phyloP scores from a whole-genome alignment of 1,140 invertebrate genomes.

The Megathymus violae region DNA sequence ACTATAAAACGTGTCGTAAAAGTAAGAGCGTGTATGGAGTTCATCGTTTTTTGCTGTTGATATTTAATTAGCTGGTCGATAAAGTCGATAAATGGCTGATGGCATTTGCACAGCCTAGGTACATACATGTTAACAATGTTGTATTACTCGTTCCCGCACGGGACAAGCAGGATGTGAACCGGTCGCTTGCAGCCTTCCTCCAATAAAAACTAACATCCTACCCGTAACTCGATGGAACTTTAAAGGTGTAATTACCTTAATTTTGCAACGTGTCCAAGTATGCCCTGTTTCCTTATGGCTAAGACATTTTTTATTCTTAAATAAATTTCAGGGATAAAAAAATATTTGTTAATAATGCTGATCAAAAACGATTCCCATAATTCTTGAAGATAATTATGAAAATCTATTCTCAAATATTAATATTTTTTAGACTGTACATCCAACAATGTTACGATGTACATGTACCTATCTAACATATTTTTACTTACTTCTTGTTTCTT shows the following conservation, averaged over 20 bases:
- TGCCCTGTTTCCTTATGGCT: background rate
- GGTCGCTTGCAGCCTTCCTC: slow-evolving; percentile 51
- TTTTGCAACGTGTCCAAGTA: slow-evolving; percentile 16
- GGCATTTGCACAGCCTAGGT: slow-evolving; percentile 39
- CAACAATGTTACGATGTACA: too few relatives aligned
- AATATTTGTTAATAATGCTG: too few relatives aligned
- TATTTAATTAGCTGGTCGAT: slow-evolving; percentile 43
- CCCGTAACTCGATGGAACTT: slow-evolving; percentile 32
- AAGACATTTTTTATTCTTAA: too few relatives aligned
- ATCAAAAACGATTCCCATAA: too few relatives aligned
- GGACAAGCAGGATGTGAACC: slow-evolving; percentile 72
- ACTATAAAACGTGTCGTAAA: too few relatives aligned
- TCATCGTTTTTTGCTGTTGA: slow-evolving; percentile 23
- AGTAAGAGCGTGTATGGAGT: too few relatives aligned
- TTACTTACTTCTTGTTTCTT: too few relatives aligned
- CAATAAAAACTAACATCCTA: slow-evolving; percentile 58
- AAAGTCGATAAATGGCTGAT: slow-evolving; percentile 45
- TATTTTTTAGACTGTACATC: too few relatives aligned
- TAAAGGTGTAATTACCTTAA: slow-evolving; percentile 32
- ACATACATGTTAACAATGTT: slow-evolving; percentile 54
- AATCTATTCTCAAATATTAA: too few relatives aligned
- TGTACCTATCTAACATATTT: too few relatives aligned
- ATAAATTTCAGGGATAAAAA: too few relatives aligned
- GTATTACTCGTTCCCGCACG: slow-evolving; percentile 57
- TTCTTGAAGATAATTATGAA: too few relatives aligned